Percentiles rank a stretch among this genome's conserved stretches.
phyloP scores from a whole-genome alignment of 2,888 invertebrate species.

The Phyllotreta cruciferae region DNA sequence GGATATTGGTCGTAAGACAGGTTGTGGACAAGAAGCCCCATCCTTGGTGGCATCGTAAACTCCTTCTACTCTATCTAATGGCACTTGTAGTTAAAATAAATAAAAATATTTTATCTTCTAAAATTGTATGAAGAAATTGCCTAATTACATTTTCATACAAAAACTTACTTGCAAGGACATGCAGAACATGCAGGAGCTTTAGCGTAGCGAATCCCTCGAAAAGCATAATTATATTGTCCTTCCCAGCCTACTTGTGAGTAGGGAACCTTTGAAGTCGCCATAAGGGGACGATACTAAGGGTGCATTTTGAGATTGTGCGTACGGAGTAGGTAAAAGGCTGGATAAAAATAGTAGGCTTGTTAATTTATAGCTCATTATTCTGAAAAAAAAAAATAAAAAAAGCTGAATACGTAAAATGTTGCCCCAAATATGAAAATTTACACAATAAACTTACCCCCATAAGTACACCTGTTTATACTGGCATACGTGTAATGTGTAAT shows the following conservation, averaged over 20 bases:
- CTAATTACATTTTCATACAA: too few relatives aligned
- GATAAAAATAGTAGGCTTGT: too few relatives aligned
- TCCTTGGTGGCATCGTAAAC: conserved; percentile 55
- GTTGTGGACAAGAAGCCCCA: conserved; percentile 56
- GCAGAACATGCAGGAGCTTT: conserved; percentile 52
- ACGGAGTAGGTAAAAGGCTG: too few relatives aligned
- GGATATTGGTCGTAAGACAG: conserved; percentile 54
- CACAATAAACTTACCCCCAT: too few relatives aligned
- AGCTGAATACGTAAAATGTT: too few relatives aligned
- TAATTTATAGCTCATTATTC: too few relatives aligned
- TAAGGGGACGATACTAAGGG: conserved; percentile 44
- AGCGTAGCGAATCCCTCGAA: conserved; percentile 51
- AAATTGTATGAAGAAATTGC: neutral
- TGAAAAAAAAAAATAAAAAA: too few relatives aligned
- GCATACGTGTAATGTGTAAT: too few relatives aligned
- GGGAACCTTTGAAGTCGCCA: conserved; percentile 49
- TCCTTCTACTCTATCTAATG: conserved; percentile 54
- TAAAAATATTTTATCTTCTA: neutral
- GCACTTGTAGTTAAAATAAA: conserved; percentile 52
- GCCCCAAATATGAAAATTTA: too few relatives aligned
- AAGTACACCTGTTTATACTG: too few relatives aligned
- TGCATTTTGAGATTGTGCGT: too few relatives aligned
- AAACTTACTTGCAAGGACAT: conserved; percentile 57
- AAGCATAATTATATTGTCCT: conserved; percentile 50
- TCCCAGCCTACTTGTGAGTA: conserved; percentile 47